Base-by-base conservation (phyloP, 2,113 vertebrate genomes). In the Macroglossus sobrinus region DNA sequence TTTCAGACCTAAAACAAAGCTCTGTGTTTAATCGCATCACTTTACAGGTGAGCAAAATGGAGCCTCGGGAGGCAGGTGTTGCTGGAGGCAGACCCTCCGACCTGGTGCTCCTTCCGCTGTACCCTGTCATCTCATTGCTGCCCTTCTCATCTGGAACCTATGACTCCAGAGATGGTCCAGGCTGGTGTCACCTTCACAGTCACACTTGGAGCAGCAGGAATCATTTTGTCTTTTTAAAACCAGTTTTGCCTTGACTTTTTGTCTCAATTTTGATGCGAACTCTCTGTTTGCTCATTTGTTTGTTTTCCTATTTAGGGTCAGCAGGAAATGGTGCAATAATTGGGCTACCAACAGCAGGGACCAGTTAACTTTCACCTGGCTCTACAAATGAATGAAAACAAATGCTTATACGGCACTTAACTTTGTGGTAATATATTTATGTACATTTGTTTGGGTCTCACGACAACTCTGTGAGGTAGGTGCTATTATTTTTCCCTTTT, bases 171-270 rank as follows among this genome's bases (percentile, higher is more conserved):
- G 50, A 5, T 12, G 33, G 19, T 35, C 26, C 8, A 5, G 71
- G 45, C 30, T 61, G 40, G 5, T 55, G 35, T 57, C 4, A 1
- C 55, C 61, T 89, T 61, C 11, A 57, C 6, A 21, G 74, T 6
- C 64, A 79, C 18, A 13, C 26, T 16, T 18, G 33, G 35, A 72
- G 50, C 66, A 82, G 61, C 38, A 74, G 59, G 63, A 80, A 75
- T 28, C 86, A n/a, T 33, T 24, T 66, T 84, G 30, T 94, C 79
- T 64, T 95, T 85, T 82, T 61, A 7, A 88, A 97, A 71, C 47
- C 72, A 81, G 18, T 35, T 53, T 89, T 75, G 59, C 30, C 55
- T 16, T 45, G 76, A 90, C 30, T 80, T 63, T 43, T 43, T 84
- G 63, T 66, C 68, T 63, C 63, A 72, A 0, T n/a, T 94, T 82